Evolutionary conservation across 2,113 vertebrate species (phyloP).

Genomic region (Gymnocephalus cernua): DNA sequence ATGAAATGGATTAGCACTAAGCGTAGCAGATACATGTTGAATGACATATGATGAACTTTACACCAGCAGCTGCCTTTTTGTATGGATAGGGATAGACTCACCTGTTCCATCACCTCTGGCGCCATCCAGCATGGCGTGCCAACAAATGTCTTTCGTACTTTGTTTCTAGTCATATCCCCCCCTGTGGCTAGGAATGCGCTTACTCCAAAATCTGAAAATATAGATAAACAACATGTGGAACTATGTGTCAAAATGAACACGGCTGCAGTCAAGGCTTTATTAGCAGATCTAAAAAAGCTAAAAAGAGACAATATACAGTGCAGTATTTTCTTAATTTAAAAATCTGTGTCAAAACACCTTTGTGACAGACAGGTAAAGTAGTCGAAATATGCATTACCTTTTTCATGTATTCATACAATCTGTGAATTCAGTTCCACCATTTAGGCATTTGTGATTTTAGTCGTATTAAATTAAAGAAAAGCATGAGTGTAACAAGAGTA

Average conservation of each 20-base stretch:
- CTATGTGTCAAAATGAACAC: not conserved
- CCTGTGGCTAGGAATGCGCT: conserved; percentile 97
- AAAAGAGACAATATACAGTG: not conserved
- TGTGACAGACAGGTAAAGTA: not conserved
- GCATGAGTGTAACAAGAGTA: not conserved
- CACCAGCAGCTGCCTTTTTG: not conserved
- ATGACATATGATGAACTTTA: not conserved
- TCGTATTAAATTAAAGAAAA: not conserved
- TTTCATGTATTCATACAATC: not conserved
- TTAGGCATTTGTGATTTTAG: not conserved
- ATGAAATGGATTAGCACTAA: not conserved
- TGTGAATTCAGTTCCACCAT: not conserved
- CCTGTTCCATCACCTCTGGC: conserved; percentile 99
- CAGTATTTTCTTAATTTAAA: not conserved
- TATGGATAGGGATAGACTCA: conserved; percentile 67
- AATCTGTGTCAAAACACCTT: not conserved
- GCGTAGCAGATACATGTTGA: not conserved
- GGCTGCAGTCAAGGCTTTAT: not conserved
- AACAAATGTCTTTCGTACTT: conserved; percentile 99
- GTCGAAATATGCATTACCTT: not conserved
- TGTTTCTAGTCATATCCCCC: conserved; percentile 97
- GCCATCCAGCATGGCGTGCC: conserved; percentile 99
- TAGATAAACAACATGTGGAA: not conserved
- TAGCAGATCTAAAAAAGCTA: not conserved
- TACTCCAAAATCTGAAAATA: conserved; percentile 94